Base-by-base conservation (phyloP, 2,113 vertebrate species). In the Zosterops hypoxanthus region DNA sequence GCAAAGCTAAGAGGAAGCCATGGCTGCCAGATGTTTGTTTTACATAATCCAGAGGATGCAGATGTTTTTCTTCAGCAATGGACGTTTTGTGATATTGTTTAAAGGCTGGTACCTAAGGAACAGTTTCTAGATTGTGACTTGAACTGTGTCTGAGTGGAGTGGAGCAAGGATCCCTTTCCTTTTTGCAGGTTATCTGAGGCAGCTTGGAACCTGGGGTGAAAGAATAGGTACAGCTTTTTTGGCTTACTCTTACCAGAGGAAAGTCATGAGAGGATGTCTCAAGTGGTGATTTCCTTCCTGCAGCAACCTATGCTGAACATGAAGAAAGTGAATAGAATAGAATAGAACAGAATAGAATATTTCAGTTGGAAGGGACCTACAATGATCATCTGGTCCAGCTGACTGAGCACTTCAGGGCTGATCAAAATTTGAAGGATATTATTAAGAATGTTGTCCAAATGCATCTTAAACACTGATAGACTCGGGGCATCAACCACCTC, bases 11-110 rank as follows among this genome's bases (percentile, higher is more conserved):
- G 81, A 91, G 91, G 94, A 97, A 96, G 60, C 69, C 83, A 61
- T 88, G 60, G 44, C 33, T 80, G 95, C 96, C 95, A 97, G 93
- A 95, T 96, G 88, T 94, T 97, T 97, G 80, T 81, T 97, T 97
- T 96, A 88, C 65, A 82, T 92, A 97, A 93, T 95, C 80, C 92
- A 96, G 92, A 95, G 85, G 71, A 95, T 93, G 63, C 96, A 96
- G 96, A 95, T 96, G 95, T 95, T 82, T 95, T 89, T 95, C 86
- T 93, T 96, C 88, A 93, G 73, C 52, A 87, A 64, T 5, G 36
- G 61, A 77, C 23, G 1, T 78, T 90, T 41, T 91, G 19, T 61
- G 34, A 47, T 90, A 63, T 55, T 86, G 84, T 86, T 95, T 90
- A 92, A 53, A 78, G 86, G 52, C 53, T 96, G 92, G 66, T 91